A percentile compares a stretch with the other conserved stretches of the same genome.
Evolutionary conservation across 2,113 vertebrate genomes (phyloP).

Genomic region (Pongo abelii): DNA sequence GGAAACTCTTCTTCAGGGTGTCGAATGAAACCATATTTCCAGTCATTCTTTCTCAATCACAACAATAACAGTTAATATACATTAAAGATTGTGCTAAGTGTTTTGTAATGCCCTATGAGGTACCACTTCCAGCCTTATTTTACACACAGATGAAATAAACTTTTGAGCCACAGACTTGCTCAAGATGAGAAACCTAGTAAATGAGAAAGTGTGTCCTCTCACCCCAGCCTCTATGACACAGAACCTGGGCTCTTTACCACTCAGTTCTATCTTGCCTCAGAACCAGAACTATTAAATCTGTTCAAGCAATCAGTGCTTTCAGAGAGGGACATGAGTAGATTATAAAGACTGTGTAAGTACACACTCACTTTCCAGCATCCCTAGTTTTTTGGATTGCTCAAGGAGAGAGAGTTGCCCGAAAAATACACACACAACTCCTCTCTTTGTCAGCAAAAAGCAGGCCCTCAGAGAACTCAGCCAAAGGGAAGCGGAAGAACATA

Average conservation of each 20-base stretch:
- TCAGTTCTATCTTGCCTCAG: not conserved
- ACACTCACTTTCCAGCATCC: constrained; percentile 24
- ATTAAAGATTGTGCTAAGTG: not conserved
- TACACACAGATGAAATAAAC: not conserved
- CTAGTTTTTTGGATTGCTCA: constrained; percentile 7
- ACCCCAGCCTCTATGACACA: not conserved
- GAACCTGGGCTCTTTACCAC: not conserved
- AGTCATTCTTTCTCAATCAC: not conserved
- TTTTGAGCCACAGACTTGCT: not conserved
- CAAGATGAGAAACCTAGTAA: not conserved
- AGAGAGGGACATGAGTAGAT: not conserved
- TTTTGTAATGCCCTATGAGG: not conserved
- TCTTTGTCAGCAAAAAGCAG: constrained; percentile 58
- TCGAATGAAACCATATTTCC: not conserved
- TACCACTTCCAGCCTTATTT: not conserved
- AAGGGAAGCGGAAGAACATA: constrained; percentile 51
- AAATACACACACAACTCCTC: constrained; percentile 31
- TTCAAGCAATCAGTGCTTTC: not conserved
- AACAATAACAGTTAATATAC: not conserved
- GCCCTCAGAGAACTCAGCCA: constrained; percentile 22
- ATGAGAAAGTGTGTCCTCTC: not conserved
- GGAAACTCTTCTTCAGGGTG: not conserved
- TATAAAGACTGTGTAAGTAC: constrained; percentile 5
- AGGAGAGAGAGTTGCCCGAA: constrained; percentile 56
- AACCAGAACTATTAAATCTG: constrained; percentile 38